Base-by-base conservation (phyloP, 2,888 invertebrate species). In the Agriopis aurantiaria region DNA sequence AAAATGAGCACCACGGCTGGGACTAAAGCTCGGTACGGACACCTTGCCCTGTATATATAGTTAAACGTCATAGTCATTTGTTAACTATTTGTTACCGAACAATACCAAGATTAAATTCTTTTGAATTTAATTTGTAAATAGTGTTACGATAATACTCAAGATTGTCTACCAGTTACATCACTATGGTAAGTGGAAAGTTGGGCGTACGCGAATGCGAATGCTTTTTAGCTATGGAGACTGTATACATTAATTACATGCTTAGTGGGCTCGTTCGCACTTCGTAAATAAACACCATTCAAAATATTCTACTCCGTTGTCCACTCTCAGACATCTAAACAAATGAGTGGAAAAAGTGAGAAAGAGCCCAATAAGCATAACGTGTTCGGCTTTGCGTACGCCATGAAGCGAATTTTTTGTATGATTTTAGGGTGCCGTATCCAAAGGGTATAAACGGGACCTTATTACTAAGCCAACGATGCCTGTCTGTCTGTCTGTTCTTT, bases 1-100 rank as follows among this genome's bases (percentile, higher is more conserved):
- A 97, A 78, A 97, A 94, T 43, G 88, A 88, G 67, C 85, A 90
- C 74, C 90, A 91, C 77, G 94, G 95, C 67, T 95, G 95, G 95
- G 94, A 93, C 80, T 91, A 82, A 87, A 72, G 53, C 69, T 87
- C 85, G 85, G 85, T 87, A 84, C 78, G 73, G 79, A 78, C 23
- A 45, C 43, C 77, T 81, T 76, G 76, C 78, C 77, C 78, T 73
- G 51, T 89, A 88, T 90, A 90, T 81, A 89, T 86, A 86, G 82
- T 69, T 74, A 80, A 80, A 80, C 73, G 73, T 75, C 80, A 84
- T 91, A 93, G 92, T 93, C 92, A 92, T 89, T 91, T 87, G 89
- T 91, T 90, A 91, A 88, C 82, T 89, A 88, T 82, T 91, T 88
- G 91, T 92, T 91, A 92, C 91, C 91, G 77, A 82, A 82, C 79